phyloP scores from a whole-genome alignment of 2,797 vertebrate species.

The Forpus xanthops region DNA sequence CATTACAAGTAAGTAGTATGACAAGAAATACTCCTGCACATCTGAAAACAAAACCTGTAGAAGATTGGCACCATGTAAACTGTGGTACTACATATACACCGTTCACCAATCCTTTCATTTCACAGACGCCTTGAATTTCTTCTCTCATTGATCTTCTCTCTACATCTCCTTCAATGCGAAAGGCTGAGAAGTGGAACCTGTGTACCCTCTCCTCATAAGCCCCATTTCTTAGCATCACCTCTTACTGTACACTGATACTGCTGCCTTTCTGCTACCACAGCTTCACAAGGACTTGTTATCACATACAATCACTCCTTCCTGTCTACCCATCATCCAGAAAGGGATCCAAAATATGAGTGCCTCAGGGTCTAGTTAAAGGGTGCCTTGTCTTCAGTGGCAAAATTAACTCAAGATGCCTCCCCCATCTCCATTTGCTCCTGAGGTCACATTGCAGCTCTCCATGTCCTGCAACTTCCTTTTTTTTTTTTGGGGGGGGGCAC shows the following conservation, averaged over 20 bases:
- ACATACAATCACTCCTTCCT: not conserved
- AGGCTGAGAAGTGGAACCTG: not conserved
- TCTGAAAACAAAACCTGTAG: not conserved
- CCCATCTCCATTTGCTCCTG: not conserved
- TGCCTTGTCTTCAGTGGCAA: not conserved
- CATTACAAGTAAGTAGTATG: not conserved
- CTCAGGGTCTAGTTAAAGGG: not conserved
- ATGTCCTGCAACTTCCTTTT: not conserved
- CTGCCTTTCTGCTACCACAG: not conserved
- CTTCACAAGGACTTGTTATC: not conserved
- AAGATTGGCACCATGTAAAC: not conserved
- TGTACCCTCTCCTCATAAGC: not conserved
- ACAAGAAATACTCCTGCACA: not conserved
- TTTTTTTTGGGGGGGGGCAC: not conserved
- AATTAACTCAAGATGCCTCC: not conserved
- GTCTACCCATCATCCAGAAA: not conserved
- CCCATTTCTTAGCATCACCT: not conserved
- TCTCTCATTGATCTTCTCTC: not conserved
- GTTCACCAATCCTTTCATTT: not conserved
- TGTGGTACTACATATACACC: not conserved
- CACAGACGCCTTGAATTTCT: not conserved
- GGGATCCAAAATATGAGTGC: not conserved
- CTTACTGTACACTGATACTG: fast-evolving
- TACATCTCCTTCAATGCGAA: not conserved
- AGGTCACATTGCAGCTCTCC: not conserved